Conservation (phyloP, 2,797 vertebrate species). For the Myotis daubentonii region DNA sequence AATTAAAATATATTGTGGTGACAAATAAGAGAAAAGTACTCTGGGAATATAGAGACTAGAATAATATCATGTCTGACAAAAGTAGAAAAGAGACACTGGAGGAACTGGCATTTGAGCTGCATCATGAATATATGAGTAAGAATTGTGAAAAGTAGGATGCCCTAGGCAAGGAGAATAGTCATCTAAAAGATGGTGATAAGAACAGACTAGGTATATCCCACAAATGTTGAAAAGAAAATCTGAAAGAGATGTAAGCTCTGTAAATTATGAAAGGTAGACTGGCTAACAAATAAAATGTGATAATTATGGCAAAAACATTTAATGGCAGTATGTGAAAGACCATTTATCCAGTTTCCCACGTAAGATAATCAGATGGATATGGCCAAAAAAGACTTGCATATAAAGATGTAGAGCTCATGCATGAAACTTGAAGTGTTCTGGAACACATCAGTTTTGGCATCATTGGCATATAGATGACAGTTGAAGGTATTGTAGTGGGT, state of each 20-base stretch:
- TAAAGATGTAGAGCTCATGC: neutral
- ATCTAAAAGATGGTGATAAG: neutral
- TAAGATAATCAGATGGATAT: neutral
- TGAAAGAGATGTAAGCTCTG: neutral
- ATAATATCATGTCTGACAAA: neutral
- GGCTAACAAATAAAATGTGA: slow-evolving; percentile 3
- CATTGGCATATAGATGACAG: neutral
- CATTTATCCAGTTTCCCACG: neutral
- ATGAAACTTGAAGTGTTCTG: neutral
- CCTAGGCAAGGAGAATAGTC: neutral
- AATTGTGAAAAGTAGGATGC: neutral
- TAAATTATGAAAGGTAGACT: neutral
- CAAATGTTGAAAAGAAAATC: neutral
- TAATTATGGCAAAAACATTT: neutral
- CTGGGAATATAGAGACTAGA: neutral
- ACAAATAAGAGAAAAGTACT: neutral
- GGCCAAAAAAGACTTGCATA: neutral
- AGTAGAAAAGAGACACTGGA: neutral
- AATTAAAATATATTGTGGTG: neutral
- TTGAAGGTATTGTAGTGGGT: neutral
- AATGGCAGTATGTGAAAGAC: neutral
- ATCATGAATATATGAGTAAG: neutral
- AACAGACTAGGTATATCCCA: neutral
- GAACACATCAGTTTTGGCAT: neutral
- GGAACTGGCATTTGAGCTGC: neutral